Evolutionary conservation across 30 jellyfish, hydroid and myxozoan genomes (phyloP), one percentile per base, ranked within the genome.

Genomic region (Catostylus mosaicus): DNA sequence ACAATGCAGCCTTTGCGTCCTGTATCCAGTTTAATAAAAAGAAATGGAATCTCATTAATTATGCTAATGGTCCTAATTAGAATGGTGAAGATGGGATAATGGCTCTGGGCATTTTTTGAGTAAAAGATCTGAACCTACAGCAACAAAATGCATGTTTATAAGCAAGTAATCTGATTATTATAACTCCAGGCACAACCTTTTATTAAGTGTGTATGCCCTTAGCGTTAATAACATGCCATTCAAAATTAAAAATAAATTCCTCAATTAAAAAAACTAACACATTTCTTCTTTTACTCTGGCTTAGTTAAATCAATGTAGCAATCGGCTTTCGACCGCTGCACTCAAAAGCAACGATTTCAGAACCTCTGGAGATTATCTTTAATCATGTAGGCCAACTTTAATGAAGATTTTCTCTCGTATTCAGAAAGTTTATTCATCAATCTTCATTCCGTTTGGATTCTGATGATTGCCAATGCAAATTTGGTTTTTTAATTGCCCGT

Each of bases 291-390:
- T 76, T 27, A 76, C 77, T 52, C 45, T 76, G 48, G 29, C 87
- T 75, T 59, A 76, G 87, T 76, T 76, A 76, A 76, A 76, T 76
- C 75, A 61, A 76, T 76, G 87, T 59, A 26, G 77, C 87, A 56
- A 76, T 76, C 87, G 77, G 87, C 66, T 76, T 76, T 52, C 48
- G 64, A 76, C 87, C 87, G 26, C 87, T 56, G 77, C 38, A 52
- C 75, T 60, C 70, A 76, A 76, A 76, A 76, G 34, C 76, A 56
- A 37, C 30, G 77, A 56, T 59, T 76, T 76, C 67, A 19, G 45
- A 54, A 76, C 66, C 87, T 76, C 56, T 50, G 60, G 50, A 40
- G 85, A 50, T 73, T 73, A 73, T 24, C 19, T 27, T 50, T 73
- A 73, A 73, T 73, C 85, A 73, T 32, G 22, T n/a, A 73, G 85